Percentiles rank a stretch among this genome's conserved stretches.
Evolutionary conservation across 2,113 vertebrate genomes (phyloP).

Genomic region (Tachycineta bicolor): DNA sequence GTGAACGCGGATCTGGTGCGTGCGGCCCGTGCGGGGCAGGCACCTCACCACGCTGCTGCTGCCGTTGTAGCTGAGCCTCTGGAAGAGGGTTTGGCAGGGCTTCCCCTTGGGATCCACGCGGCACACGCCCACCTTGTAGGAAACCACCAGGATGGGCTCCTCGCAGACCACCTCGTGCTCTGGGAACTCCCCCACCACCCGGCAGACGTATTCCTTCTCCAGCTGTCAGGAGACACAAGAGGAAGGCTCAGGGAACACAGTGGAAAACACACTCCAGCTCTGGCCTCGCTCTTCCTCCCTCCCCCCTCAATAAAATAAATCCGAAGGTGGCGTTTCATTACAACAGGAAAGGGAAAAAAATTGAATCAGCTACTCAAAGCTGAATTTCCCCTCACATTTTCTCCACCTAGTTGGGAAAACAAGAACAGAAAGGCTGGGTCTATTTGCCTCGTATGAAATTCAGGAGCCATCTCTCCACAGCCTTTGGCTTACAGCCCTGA

Average conservation of each 20-base stretch:
- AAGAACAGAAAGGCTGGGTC: neutral
- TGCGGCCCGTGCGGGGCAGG: conserved; percentile 89
- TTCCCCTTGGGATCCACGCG: conserved; percentile 92
- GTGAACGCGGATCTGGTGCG: conserved; percentile 97
- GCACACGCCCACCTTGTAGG: conserved; percentile 94
- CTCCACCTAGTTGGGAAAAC: rapidly evolving
- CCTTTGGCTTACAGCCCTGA: neutral
- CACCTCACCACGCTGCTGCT: conserved; percentile 88
- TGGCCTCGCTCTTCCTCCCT: neutral
- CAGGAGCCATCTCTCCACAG: neutral
- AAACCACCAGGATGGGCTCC: conserved; percentile 92
- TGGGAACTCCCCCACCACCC: conserved; percentile 92
- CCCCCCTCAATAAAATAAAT: neutral
- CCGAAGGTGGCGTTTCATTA: rapidly evolving
- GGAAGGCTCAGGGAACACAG: neutral
- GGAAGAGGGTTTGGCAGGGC: conserved; percentile 87
- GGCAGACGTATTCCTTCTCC: conserved; percentile 95
- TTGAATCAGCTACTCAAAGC: neutral
- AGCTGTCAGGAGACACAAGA: conserved; percentile 73
- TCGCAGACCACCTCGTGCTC: conserved; percentile 83
- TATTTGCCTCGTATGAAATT: neutral
- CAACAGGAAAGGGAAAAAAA: neutral
- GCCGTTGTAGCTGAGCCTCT: conserved; percentile 89
- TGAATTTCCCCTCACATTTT: neutral
- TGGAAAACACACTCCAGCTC: rapidly evolving